Conservation (phyloP, 2,888 invertebrate genomes). For the Scaptodrosophila latifasciaeformis region DNA sequence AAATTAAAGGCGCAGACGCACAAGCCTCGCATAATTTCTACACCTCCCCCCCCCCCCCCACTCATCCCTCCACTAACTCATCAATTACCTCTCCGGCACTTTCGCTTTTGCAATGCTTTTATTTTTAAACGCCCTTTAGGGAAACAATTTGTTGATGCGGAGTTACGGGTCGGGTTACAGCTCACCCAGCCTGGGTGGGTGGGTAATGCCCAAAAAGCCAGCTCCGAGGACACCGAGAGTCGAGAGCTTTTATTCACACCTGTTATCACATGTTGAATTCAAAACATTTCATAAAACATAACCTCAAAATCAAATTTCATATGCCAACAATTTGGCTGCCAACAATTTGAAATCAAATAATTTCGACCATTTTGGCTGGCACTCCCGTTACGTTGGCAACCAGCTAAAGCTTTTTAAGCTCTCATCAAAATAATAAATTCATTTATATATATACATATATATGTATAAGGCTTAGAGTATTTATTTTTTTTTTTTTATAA, state of each 20-base stretch:
- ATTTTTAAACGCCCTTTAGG: neutral
- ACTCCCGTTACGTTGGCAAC: constrained; percentile 18
- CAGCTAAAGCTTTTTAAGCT: constrained; percentile 29
- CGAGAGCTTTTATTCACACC: constrained; percentile 50
- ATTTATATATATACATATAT: constrained; percentile 7
- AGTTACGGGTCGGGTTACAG: too few relatives aligned
- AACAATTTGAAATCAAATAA: too few relatives aligned
- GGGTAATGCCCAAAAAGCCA: too few relatives aligned
- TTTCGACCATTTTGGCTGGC: constrained; percentile 31
- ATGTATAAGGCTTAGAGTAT: neutral
- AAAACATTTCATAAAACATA: too few relatives aligned
- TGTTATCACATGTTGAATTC: constrained; percentile 58
- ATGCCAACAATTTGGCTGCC: too few relatives aligned
- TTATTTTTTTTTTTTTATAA: too few relatives aligned
- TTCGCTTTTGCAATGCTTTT: neutral
- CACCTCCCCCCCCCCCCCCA: neutral
- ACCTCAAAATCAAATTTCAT: too few relatives aligned
- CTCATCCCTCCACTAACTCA: neutral
- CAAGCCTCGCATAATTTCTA: constrained; percentile 25
- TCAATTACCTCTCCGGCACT: neutral
- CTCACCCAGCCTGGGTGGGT: too few relatives aligned
- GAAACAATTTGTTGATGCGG: too few relatives aligned
- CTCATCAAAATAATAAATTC: neutral
- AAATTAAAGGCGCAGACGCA: constrained; percentile 57
- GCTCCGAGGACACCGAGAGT: too few relatives aligned